phyloP scores from a whole-genome alignment of 2,888 invertebrate genomes.

The Eupithecia exiguata region DNA sequence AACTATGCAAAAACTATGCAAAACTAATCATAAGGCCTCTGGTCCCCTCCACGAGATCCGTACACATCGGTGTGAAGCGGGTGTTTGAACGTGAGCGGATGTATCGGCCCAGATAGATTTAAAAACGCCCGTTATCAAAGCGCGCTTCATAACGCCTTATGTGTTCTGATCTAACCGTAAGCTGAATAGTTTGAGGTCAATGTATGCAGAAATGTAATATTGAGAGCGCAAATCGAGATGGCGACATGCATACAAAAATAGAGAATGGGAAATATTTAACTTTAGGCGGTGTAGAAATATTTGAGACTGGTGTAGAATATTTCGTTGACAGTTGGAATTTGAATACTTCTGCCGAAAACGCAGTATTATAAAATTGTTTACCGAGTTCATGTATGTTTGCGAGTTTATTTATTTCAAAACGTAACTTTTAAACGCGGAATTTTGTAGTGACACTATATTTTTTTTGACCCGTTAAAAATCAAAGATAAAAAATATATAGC shows the following conservation, averaged over 20 bases:
- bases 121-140: background rate
- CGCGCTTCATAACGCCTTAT: background rate
- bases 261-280: background rate
- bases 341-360: background rate
- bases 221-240: conserved; percentile 22
- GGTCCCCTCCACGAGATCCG: background rate
- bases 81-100: background rate
- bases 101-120: background rate
- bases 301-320: background rate
- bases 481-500: background rate
- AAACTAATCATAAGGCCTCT: too few species aligned
- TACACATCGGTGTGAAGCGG: background rate
- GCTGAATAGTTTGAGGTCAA: conserved; percentile 28
- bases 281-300: background rate
- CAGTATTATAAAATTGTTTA: background rate
- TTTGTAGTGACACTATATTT: background rate
- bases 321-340: background rate
- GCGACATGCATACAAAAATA: conserved; percentile 19
- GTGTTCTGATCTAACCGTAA: background rate
- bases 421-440: background rate
- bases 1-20: too few species aligned
- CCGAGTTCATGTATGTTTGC: background rate
- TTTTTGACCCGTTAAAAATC: background rate
- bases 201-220: conserved; percentile 20
- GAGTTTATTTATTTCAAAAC: background rate